Base-by-base conservation (phyloP, 2,797 vertebrate species). In the Octomys mimax region DNA sequence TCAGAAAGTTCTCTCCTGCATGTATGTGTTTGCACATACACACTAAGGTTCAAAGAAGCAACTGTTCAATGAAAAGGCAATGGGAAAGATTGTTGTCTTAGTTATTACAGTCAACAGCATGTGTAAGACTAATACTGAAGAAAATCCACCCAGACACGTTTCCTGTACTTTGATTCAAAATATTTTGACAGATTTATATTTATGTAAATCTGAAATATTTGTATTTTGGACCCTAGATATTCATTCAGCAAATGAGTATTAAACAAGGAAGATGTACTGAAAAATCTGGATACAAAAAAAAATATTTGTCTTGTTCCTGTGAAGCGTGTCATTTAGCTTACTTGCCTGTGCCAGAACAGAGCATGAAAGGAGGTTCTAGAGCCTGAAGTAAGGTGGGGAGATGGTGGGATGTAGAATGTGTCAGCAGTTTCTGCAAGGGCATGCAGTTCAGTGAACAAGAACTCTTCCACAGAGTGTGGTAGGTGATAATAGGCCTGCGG, bases 91-190 rank as follows among this genome's bases (percentile, higher is more conserved):
- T 31, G 0, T 62, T 80, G 42, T 42, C 42, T 42, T 42, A 42
- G 42, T 42, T 42, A 61, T 73, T 96, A 91, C 95, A 80, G 46
- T 82, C 61, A 68, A 79, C 57, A 92, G 26, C 36, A 46, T 73
- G 33, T 75, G 4, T 87, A 77, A 90, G 92, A 75, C 39, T 52
- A 90, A 91, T 81, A 59, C 16, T 54, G 19, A 66, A 52, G 31
- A 78, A 94, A 87, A 91, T 22, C 90, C 33, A 68, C 82, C 80
- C 26, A 8, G 66, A 42, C 42, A 36, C 8, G 33, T 87, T 83
- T 59, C 70, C 36, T 71, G 36, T 87, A 87, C 54, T 87, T 84
- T 31, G 73, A 87, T 68, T 91, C 54, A 83, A 84, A 59, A 93
- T 87, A 54, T 42, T 52, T 64, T 42, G 42, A 42, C 42, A 42